Evolutionary conservation across 2,113 vertebrate genomes (phyloP).

Genomic region (Columba livia): DNA sequence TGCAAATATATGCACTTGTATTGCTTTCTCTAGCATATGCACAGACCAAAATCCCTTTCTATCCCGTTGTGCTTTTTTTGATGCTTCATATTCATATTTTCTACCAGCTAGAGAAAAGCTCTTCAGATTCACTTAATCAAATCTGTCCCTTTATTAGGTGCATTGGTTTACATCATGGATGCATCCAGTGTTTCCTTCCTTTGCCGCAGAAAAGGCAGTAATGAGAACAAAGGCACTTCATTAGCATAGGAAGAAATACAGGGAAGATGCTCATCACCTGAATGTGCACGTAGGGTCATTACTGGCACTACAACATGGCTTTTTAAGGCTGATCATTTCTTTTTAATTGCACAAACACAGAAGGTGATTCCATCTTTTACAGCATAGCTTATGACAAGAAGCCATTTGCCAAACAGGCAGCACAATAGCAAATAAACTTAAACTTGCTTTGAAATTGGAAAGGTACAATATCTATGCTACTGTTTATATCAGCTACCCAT

Average conservation of each 20-base stretch:
- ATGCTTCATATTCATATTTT: neutral
- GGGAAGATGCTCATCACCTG: neutral
- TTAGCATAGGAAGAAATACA: neutral
- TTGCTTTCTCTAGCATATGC: neutral
- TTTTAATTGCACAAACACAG: constrained; percentile 1
- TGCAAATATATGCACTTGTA: neutral
- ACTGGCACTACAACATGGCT: neutral
- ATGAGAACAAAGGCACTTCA: neutral
- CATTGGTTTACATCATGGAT: neutral
- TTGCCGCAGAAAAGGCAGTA: neutral
- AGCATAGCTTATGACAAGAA: neutral
- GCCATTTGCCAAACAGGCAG: neutral
- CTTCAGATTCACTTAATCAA: neutral
- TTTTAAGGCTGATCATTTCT: neutral
- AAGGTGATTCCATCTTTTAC: neutral
- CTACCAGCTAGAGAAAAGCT: neutral
- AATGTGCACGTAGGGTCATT: neutral
- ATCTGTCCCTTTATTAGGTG: neutral
- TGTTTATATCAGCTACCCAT: neutral
- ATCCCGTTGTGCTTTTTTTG: neutral
- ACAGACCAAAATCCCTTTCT: neutral
- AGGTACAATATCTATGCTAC: neutral
- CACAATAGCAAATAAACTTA: neutral
- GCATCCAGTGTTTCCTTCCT: neutral
- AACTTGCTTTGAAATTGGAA: neutral